phyloP scores from a whole-genome alignment of 1,140 invertebrate genomes.

The Homalodisca vitripennis region DNA sequence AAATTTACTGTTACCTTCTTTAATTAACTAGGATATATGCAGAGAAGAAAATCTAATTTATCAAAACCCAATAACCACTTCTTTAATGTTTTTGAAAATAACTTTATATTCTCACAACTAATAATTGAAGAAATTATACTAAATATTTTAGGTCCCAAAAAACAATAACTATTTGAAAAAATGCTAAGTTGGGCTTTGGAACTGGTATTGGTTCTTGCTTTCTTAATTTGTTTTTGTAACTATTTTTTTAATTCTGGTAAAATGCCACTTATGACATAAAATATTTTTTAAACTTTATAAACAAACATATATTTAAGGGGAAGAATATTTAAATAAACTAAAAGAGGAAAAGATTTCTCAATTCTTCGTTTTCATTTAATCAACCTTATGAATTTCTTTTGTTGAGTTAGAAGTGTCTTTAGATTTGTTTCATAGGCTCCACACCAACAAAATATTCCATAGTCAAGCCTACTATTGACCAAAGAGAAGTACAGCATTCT shows the following conservation, averaged over 20 bases:
- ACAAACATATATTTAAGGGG: conserved; percentile 1
- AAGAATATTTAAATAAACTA: not conserved
- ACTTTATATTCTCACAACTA: not conserved
- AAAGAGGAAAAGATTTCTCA: not conserved
- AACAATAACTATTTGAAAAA: conserved; percentile 1
- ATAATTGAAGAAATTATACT: not conserved
- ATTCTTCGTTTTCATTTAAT: not conserved
- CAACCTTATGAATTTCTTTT: not conserved
- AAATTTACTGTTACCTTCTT: not conserved
- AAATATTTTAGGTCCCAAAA: conserved; percentile 3
- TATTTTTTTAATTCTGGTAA: not conserved
- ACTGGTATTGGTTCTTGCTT: conserved; percentile 4
- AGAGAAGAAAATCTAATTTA: not conserved
- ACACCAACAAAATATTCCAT: conserved; percentile 5
- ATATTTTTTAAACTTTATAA: not conserved
- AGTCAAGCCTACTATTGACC: conserved; percentile 3
- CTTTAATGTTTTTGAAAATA: not conserved
- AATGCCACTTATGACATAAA: not conserved
- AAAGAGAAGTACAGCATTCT: conserved; percentile 11
- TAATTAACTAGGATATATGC: not conserved
- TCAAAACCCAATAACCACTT: not conserved
- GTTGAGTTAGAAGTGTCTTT: not conserved
- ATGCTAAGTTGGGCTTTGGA: not conserved
- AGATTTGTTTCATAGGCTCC: not conserved
- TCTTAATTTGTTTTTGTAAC: conserved; percentile 4